phyloP scores from a whole-genome alignment of 2,888 invertebrate species.

The Lithophane leautieri region DNA sequence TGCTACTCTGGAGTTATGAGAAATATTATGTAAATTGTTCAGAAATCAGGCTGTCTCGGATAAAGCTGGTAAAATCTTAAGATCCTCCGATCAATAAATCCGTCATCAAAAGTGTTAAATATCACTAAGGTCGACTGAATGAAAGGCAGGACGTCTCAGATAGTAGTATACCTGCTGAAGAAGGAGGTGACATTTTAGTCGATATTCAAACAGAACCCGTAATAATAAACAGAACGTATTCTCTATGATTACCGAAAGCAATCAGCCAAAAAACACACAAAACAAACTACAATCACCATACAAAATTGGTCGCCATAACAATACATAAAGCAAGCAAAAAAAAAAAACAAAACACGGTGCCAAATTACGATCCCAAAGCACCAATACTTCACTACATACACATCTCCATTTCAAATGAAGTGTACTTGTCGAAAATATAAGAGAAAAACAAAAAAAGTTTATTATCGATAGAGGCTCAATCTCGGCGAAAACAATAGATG shows the following conservation, averaged over 20 bases:
- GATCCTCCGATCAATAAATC: not conserved
- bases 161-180: not conserved
- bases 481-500: constrained; percentile 74
- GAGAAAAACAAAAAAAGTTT: constrained; percentile 61
- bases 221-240: not conserved
- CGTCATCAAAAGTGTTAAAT: not conserved
- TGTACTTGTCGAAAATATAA: constrained; percentile 55
- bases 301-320: constrained; percentile 11
- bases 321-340: constrained; percentile 12
- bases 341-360: constrained; percentile 23
- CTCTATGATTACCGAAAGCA: not conserved
- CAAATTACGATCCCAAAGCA: constrained; percentile 42
- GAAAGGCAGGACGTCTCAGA: not conserved
- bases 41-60: not conserved
- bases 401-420: constrained; percentile 58
- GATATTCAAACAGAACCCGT: not conserved
- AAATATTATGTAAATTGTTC: not conserved
- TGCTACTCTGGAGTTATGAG: not conserved
- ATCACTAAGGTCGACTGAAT: too few relatives aligned
- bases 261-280: constrained; percentile 8
- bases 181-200: not conserved
- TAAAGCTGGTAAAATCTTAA: not conserved
- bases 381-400: constrained; percentile 44
- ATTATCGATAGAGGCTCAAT: constrained; percentile 72
- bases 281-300: not conserved